These are phyloP conservation scores for Polydrusus pterygomalis DNA, from an alignment of 2,888 invertebrate species.

Conservation along the genomic window DNA sequence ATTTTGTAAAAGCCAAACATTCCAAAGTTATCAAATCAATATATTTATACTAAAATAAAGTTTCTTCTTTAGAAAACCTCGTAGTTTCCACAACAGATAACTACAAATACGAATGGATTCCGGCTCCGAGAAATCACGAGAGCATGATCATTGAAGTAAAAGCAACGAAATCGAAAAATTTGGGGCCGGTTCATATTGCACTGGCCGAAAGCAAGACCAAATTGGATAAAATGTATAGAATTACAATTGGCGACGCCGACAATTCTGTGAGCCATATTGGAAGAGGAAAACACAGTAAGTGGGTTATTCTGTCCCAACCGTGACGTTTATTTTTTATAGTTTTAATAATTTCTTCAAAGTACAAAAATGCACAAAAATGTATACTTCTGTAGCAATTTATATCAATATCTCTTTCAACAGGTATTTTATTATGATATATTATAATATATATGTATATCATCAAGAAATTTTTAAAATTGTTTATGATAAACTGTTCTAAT, in stretches of 20 bases:
- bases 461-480: too few relatives aligned
- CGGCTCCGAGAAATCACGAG: conserved; percentile 78
- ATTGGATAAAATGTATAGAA: conserved; percentile 77
- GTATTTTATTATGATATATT: too few relatives aligned
- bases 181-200: conserved; percentile 75
- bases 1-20: too few relatives aligned
- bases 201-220: conserved; percentile 75
- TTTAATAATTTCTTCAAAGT: too few relatives aligned
- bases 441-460: too few relatives aligned
- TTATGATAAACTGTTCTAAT: too few relatives aligned
- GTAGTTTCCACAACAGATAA: conserved; percentile 78
- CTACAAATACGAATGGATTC: conserved; percentile 80
- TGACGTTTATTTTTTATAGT: too few relatives aligned
- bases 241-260: conserved; percentile 77
- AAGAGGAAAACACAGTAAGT: conserved; percentile 78
- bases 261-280: conserved; percentile 78
- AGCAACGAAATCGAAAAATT: conserved; percentile 72
- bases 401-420: too few relatives aligned
- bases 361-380: too few relatives aligned
- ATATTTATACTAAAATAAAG: background rate
- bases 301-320: too few relatives aligned
- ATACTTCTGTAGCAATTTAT: too few relatives aligned
- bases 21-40: too few relatives aligned
- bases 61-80: conserved; percentile 76
- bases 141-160: conserved; percentile 78